phyloP scores from a whole-genome alignment of 2,888 invertebrate genomes.

The Suillia variegata region DNA sequence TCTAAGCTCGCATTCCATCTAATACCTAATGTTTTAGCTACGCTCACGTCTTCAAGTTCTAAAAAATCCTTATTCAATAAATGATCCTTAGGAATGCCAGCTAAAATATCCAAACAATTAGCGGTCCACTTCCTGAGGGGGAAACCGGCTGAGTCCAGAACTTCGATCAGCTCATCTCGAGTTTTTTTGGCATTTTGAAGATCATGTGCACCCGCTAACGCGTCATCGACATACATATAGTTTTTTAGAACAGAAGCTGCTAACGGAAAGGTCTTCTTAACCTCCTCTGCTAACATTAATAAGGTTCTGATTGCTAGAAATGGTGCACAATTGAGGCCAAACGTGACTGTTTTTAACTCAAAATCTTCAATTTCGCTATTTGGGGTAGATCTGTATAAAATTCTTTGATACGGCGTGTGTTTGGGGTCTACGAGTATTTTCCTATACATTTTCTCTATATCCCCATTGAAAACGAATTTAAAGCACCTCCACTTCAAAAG shows the following conservation, averaged over 20 bases:
- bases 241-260: background rate
- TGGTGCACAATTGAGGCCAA: background rate
- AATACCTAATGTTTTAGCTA: constrained; percentile 7
- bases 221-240: background rate
- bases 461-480: constrained; percentile 30
- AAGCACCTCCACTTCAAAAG: no score
- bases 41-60: background rate
- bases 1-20: no score
- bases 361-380: background rate
- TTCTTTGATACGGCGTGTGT: constrained; percentile 16
- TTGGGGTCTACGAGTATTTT: constrained; percentile 25
- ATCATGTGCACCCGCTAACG: background rate
- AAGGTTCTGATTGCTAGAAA: background rate
- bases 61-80: constrained; percentile 1
- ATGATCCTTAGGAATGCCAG: background rate
- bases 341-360: background rate
- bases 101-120: background rate
- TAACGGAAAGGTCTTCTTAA: background rate
- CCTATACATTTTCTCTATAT: constrained; percentile 35
- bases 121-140: background rate
- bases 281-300: background rate
- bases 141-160: background rate
- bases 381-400: background rate
- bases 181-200: background rate
- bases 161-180: background rate